phyloP scores from a whole-genome alignment of 2,797 vertebrate genomes.

The Choloepus didactylus region DNA sequence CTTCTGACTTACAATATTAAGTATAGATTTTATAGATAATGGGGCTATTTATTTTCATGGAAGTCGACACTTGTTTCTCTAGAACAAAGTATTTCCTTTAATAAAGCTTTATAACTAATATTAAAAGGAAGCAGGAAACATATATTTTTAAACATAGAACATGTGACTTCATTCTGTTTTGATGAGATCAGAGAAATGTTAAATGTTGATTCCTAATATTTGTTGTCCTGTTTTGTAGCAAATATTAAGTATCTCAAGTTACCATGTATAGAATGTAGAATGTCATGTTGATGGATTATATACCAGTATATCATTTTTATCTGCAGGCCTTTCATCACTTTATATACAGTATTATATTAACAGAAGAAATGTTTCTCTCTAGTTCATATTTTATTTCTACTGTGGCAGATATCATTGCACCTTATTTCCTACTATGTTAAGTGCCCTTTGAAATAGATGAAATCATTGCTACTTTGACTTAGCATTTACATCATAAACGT shows the following conservation, averaged over 20 bases:
- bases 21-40: slow-evolving; percentile 78
- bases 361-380: slow-evolving; percentile 68
- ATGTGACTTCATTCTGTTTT: slow-evolving; percentile 75
- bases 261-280: slow-evolving; percentile 35
- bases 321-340: slow-evolving; percentile 42
- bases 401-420: slow-evolving; percentile 67
- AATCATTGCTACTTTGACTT: slow-evolving; percentile 24
- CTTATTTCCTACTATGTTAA: slow-evolving; percentile 52
- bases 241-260: slow-evolving; percentile 62
- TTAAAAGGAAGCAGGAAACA: slow-evolving; percentile 74
- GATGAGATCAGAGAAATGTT: slow-evolving; percentile 73
- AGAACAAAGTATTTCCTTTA: slow-evolving; percentile 78
- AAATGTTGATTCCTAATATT: slow-evolving; percentile 61
- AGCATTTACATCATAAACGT: slow-evolving; percentile 45
- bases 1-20: slow-evolving; percentile 56
- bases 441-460: slow-evolving; percentile 27
- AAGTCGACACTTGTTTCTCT: slow-evolving; percentile 72
- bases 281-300: slow-evolving; percentile 45
- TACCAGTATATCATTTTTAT: slow-evolving; percentile 5
- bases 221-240: slow-evolving; percentile 66
- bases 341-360: slow-evolving; percentile 61
- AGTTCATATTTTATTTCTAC: slow-evolving; percentile 66
- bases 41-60: slow-evolving; percentile 78
- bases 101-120: slow-evolving; percentile 76
- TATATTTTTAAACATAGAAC: slow-evolving; percentile 75